phyloP scores from a whole-genome alignment of 2,888 invertebrate genomes.

The Sphaerophoria taeniata region DNA sequence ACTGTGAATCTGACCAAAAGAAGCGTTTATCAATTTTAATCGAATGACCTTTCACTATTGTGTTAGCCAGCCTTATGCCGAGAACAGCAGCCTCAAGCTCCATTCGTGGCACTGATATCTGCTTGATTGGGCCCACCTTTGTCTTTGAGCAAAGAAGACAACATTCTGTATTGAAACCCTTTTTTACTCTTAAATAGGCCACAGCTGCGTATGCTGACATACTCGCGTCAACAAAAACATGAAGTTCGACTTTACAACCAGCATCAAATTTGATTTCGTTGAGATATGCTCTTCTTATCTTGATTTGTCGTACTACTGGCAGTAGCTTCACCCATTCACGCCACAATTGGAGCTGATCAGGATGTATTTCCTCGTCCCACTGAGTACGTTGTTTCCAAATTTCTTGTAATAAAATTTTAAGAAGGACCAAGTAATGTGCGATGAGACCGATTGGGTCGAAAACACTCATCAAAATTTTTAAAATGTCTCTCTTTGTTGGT shows the following conservation, averaged over 20 bases:
- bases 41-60: too few relatives aligned
- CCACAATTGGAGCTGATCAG: conserved; percentile 9
- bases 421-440: conserved; percentile 15
- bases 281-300: conserved; percentile 1
- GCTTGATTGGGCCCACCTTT: too few relatives aligned
- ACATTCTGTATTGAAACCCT: conserved; percentile 17
- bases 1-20: too few relatives aligned
- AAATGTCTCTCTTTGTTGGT: conserved; percentile 47
- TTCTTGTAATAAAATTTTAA: conserved; percentile 24
- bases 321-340: conserved; percentile 17
- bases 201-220: conserved; percentile 34
- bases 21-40: too few relatives aligned
- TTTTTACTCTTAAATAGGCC: neutral
- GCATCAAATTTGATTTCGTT: conserved; percentile 2
- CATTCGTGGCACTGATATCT: too few relatives aligned
- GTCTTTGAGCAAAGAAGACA: conserved; percentile 3
- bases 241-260: conserved; percentile 43
- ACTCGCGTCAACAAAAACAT: too few relatives aligned
- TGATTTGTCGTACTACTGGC: neutral
- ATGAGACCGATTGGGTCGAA: conserved; percentile 47
- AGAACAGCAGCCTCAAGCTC: too few relatives aligned
- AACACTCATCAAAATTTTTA: conserved; percentile 47
- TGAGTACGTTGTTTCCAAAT: conserved; percentile 2
- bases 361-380: conserved; percentile 25
- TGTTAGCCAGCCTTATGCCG: too few relatives aligned